A percentile compares a stretch with the other conserved stretches of the same genome.
phyloP scores from a whole-genome alignment of 2,113 vertebrate species.

The Sceloporus tristichus region DNA sequence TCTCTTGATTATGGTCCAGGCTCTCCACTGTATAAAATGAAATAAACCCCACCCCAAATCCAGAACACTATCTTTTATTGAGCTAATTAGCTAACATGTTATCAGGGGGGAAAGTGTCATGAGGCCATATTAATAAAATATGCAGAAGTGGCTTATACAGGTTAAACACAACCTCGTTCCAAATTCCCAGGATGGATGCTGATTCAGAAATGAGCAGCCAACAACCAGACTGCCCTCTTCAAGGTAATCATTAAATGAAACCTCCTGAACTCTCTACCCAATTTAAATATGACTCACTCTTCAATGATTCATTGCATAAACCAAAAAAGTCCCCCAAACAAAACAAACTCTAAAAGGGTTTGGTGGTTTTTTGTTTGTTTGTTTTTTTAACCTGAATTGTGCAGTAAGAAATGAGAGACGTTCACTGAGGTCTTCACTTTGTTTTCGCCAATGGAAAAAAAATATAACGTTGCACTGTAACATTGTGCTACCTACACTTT shows the following conservation, averaged over 20 bases:
- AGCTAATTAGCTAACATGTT: slow-evolving; percentile 1
- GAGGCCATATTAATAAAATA: slow-evolving; percentile 13
- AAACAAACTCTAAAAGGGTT: neutral
- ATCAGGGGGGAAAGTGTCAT: neutral
- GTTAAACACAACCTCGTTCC: slow-evolving; percentile 30
- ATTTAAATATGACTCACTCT: slow-evolving; percentile 37
- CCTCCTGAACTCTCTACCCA: slow-evolving; percentile 23
- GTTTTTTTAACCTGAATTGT: neutral
- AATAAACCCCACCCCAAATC: neutral
- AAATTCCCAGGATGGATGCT: slow-evolving; percentile 13
- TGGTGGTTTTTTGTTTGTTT: too few species aligned
- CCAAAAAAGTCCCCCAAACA: neutral
- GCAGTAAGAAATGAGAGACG: slow-evolving; percentile 2
- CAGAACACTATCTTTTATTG: neutral
- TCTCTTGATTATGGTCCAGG: neutral
- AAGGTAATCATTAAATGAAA: slow-evolving; percentile 20
- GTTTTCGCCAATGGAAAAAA: neutral
- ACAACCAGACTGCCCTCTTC: slow-evolving; percentile 16
- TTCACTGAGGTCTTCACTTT: neutral
- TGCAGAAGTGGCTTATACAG: neutral
- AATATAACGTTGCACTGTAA: neutral
- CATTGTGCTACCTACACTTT: neutral
- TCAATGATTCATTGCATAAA: slow-evolving; percentile 22
- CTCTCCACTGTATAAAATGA: neutral
- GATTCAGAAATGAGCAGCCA: slow-evolving; percentile 31